phyloP scores from a whole-genome alignment of 2,113 vertebrate genomes.

The Vidua macroura region DNA sequence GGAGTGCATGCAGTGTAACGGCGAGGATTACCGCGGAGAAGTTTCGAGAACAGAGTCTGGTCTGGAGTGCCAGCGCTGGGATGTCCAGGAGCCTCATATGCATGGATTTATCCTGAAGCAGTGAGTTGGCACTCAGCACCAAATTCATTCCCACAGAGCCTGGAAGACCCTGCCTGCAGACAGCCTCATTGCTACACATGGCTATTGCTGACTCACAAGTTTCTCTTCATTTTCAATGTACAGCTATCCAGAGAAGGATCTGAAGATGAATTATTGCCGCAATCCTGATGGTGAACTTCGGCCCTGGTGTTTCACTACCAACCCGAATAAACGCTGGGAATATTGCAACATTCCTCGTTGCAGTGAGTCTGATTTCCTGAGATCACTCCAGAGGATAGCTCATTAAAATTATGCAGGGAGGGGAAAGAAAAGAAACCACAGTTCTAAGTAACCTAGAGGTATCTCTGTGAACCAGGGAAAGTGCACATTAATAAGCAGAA shows the following conservation, averaged over 20 bases:
- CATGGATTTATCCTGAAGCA: conserved; percentile 83
- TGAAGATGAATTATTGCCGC: conserved; percentile 90
- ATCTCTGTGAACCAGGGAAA: neutral
- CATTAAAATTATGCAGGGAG: neutral
- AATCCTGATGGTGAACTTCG: conserved; percentile 90
- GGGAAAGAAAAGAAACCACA: neutral
- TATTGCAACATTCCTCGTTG: conserved; percentile 86
- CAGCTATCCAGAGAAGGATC: conserved; percentile 88
- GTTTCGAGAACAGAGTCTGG: conserved; percentile 79
- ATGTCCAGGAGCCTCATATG: conserved; percentile 83
- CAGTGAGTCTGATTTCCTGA: conserved; percentile 72
- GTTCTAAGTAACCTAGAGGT: neutral
- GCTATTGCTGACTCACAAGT: neutral
- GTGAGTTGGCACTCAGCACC: conserved; percentile 65
- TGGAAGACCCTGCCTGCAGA: neutral
- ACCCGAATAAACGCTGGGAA: conserved; percentile 85
- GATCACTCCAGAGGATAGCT: neutral
- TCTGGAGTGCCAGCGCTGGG: conserved; percentile 79
- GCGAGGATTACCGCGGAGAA: conserved; percentile 88
- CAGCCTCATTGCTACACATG: neutral
- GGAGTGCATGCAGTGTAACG: conserved; percentile 89
- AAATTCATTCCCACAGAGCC: neutral
- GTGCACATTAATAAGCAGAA: neutral
- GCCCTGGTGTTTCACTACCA: conserved; percentile 93
- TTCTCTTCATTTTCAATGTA: neutral